Evolutionary conservation across 2,797 vertebrate genomes (phyloP), one percentile per base, ranked within the genome.

Genomic region (Muscicapa comitata): DNA sequence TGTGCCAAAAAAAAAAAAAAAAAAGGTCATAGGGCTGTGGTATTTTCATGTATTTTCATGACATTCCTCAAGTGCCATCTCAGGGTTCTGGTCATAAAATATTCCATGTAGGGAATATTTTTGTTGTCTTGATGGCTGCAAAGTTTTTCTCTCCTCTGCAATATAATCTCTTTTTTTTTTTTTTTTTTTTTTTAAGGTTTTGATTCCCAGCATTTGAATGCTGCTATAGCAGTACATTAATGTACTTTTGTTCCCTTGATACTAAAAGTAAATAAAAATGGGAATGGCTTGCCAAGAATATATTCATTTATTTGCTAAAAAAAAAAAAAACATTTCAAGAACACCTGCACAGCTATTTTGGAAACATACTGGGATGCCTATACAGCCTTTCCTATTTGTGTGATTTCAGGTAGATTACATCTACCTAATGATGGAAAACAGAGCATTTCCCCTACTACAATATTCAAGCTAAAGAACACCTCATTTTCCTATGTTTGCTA

Each of bases 221-320:
- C 19, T 68, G 48, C 51, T 88, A 33, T 16, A 82, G 38, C 67
- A 86, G 65, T 47, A 78, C 17, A 61, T 61, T 62, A 73, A 79
- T 47, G 26, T 48, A 13, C 18, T 94, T 96, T 90, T 93, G 55
- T 92, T 90, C 71, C 54, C 63, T 90, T 93, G 70, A 92, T 82
- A 96, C 77, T 59, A 77, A 77, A 94, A 93, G 78, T 62, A 96
- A 96, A 72, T 72, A 95, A 38, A 86, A 90, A 79, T 29, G 7
- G 57, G 35, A 83, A 88, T 9, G 85, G 45, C 43, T 81, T 94
- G 86, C 73, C 89, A 88, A 92, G 45, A 92, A 12, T 19, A 86
- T 54, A 87, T 74, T 19, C 24, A 42, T 57, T 80, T 93, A 74
- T 88, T 72, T 94, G 57, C 66, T 73, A 7, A 28, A 28, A 50